Percentiles rank a stretch among this genome's conserved stretches.
Conservation (phyloP, 2,797 vertebrate genomes). For the Melanitta fusca region DNA sequence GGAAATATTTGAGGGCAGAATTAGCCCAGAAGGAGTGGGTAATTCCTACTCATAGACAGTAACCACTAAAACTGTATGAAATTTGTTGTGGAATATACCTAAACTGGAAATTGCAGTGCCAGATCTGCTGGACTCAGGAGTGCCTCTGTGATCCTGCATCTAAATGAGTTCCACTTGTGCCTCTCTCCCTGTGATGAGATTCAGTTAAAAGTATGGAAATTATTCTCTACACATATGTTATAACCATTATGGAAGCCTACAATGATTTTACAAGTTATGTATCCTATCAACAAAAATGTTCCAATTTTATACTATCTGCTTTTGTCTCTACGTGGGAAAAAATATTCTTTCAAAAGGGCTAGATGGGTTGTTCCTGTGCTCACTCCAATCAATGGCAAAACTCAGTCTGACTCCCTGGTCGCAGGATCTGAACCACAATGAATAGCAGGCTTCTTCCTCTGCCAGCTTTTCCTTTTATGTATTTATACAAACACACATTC, state of each 20-base stretch:
- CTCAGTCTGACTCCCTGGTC: not conserved
- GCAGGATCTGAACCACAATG: not conserved
- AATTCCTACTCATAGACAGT: not conserved
- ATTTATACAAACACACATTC: conserved; percentile 38
- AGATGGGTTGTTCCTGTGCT: not conserved
- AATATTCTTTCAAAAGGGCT: not conserved
- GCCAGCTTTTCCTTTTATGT: not conserved
- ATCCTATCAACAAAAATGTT: not conserved
- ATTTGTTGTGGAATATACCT: not conserved
- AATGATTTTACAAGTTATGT: not conserved
- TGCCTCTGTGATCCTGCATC: not conserved
- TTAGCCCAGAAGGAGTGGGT: not conserved
- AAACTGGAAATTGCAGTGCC: not conserved
- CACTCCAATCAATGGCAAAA: not conserved
- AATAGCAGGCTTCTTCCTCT: not conserved
- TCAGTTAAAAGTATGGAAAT: not conserved
- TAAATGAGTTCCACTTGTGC: not conserved
- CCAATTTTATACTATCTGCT: not conserved
- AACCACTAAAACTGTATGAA: not conserved
- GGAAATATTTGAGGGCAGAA: not conserved
- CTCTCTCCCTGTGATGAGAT: not conserved
- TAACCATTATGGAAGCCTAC: not conserved
- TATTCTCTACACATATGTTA: not conserved
- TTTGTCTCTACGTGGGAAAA: not conserved
- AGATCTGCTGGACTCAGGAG: not conserved